Percentiles rank a stretch among this genome's conserved stretches.
Evolutionary conservation across 1,140 invertebrate species (phyloP).

Genomic region (Heliconius melpomene): DNA sequence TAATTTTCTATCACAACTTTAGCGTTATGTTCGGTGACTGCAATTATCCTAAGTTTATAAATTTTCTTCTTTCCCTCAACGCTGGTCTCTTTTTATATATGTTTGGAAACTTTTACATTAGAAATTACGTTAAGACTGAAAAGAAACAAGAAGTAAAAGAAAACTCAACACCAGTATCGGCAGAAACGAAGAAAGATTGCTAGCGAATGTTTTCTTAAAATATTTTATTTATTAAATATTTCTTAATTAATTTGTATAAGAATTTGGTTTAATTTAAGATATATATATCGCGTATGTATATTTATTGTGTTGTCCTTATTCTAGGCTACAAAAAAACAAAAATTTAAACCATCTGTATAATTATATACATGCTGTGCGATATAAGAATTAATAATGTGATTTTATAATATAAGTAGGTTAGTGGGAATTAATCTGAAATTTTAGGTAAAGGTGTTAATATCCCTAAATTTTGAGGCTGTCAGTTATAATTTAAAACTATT

Average conservation of each 20-base stretch:
- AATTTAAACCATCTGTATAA: neutral
- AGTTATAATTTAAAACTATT: neutral
- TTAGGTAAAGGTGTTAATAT: neutral
- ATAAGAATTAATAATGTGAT: neutral
- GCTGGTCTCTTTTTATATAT: slow-evolving; percentile 91
- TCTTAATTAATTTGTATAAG: neutral
- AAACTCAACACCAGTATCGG: neutral
- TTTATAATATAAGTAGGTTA: neutral
- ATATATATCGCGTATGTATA: neutral
- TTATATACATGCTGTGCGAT: neutral
- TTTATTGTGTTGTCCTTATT: neutral
- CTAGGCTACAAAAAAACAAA: too few species aligned
- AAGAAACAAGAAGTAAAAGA: neutral
- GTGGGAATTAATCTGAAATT: neutral
- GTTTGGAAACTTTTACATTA: slow-evolving; percentile 91
- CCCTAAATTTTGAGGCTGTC: neutral
- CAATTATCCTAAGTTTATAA: slow-evolving; percentile 85
- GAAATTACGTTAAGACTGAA: slow-evolving; percentile 84
- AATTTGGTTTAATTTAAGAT: neutral
- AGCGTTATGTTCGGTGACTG: slow-evolving; percentile 84
- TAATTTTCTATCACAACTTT: slow-evolving; percentile 88
- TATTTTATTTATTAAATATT: slow-evolving; percentile 2
- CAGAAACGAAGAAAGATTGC: slow-evolving; percentile 21
- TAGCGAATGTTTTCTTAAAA: slow-evolving; percentile 19
- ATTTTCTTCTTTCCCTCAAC: slow-evolving; percentile 87